Base-by-base conservation (phyloP, 2,888 invertebrate genomes). In the Apamea crenata region DNA sequence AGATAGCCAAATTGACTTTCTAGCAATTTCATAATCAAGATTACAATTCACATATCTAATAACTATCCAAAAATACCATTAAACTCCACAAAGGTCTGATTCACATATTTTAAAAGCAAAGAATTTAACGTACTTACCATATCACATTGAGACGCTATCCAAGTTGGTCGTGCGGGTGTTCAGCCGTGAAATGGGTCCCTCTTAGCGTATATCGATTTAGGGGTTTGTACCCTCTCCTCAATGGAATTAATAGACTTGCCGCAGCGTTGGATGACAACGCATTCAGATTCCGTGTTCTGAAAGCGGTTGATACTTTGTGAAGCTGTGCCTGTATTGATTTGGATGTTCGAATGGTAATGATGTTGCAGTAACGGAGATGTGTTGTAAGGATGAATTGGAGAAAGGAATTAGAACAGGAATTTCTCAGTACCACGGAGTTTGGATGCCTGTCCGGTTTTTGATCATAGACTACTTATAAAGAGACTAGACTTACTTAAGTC, bases 131-230 rank as follows among this genome's bases (percentile, higher is more conserved):
- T 82, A 81, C 80, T 87, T 84, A 82, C 84, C 82, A 84, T 88
- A 85, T 87, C 89, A 90, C 90, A 87, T 83, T 81, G 82, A 83
- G 84, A 85, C 87, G 81, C 88, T 84, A 87, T 85, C 89, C 85
- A 90, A 90, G 84, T 90, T 87, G 88, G 85, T 89, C 84, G 85
- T 76, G 79, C 32, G 82, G 85, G 92, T 89, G 90, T 90, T 91
- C 92, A 90, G 68, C 90, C 92, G 89, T 91, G 93, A 93, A 93
- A 93, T 93, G 88, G 92, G 85, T 73, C 89, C 89, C 89, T 90
- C 90, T 92, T 91, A 91, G 89, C 91, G 89, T 88, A 88, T 89
- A 92, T 92, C 91, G 91, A 92, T 91, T 90, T 81, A 86, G 85
- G 87, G 90, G 90, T 77, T 86, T 82, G 90, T 89, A 81, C 86